Evolutionary conservation across 2,888 invertebrate species (phyloP).

Genomic region (Copidosoma aretas): DNA sequence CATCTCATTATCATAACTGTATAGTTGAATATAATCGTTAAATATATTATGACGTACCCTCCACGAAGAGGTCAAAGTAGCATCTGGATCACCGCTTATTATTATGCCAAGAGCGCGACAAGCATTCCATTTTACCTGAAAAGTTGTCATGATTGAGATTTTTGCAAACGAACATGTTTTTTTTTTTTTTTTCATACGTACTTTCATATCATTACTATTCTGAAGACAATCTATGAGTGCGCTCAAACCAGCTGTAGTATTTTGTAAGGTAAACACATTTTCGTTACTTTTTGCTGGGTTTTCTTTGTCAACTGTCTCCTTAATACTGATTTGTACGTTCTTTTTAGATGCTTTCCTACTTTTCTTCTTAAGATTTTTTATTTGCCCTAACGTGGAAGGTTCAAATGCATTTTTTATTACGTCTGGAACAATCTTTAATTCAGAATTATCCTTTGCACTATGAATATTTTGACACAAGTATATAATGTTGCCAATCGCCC

Average conservation of each 20-base stretch:
- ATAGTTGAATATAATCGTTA: not conserved
- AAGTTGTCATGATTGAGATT: constrained; percentile 10
- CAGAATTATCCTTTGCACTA: too few species aligned
- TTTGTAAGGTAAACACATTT: constrained; percentile 64
- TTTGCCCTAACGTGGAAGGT: not conserved
- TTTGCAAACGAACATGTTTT: not conserved
- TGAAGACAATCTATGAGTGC: constrained; percentile 75
- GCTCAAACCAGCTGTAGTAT: constrained; percentile 69
- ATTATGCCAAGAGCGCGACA: constrained; percentile 86
- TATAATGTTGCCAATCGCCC: constrained; percentile 82
- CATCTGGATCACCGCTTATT: constrained; percentile 66
- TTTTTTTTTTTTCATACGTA: constrained; percentile 45
- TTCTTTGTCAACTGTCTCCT: not conserved
- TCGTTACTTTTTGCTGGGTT: constrained; percentile 23
- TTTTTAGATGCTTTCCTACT: too few species aligned
- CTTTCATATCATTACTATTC: constrained; percentile 80
- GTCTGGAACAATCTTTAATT: too few species aligned
- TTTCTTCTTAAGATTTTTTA: not conserved
- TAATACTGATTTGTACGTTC: not conserved
- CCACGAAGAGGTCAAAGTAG: constrained; percentile 59
- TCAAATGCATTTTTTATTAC: not conserved
- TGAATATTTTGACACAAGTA: constrained; percentile 63
- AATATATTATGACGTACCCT: constrained; percentile 56
- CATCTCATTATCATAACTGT: not conserved
- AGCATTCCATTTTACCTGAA: constrained; percentile 84